Evolutionary conservation across 1,140 invertebrate genomes (phyloP), one percentile per base, ranked within the genome.

Genomic region (Lepidostoma basale): DNA sequence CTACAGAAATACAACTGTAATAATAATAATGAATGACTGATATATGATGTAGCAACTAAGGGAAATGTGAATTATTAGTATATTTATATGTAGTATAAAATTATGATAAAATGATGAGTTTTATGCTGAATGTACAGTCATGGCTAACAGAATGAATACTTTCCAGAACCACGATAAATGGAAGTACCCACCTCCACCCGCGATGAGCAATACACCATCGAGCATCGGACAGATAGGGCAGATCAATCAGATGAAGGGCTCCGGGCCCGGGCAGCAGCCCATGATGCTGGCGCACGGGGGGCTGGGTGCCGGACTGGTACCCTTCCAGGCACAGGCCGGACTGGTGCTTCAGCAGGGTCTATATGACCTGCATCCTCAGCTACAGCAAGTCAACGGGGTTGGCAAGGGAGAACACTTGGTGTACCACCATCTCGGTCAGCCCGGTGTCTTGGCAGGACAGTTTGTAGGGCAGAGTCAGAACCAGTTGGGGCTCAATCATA

Each of bases 131-230:
- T n/a, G n/a, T n/a, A n/a, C n/a, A n/a, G n/a, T n/a, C n/a, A n/a
- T n/a, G n/a, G n/a, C n/a, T n/a, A n/a, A n/a, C n/a, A n/a, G n/a
- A n/a, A n/a, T n/a, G n/a, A n/a, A n/a, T n/a, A n/a, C n/a, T 73
- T 87, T 86, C 72, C 80, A 90, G 88, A 89, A 86, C 80, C 86
- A 88, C 79, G 88, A 89, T 77, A 89, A 89, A 81, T 90, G 88
- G 88, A 89, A 89, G 77, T 88, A 86, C 80, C 77, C 84, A 64
- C 75, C 76, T 39, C 75, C 80, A 63, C 80, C 82, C 25, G 75
- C 77, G 62, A 82, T 82, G 75, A 79, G 77, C 75, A 77, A 81
- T 70, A 81, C 81, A 73, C 70, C 74, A 12, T 40, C 72, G 58
- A 74, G 78, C 45, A n/a, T n/a, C n/a, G n/a, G n/a, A n/a, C 69